Evolutionary conservation across 1,140 invertebrate genomes (phyloP), one percentile per base, ranked within the genome.

Genomic region (Drosophila subobscura): DNA sequence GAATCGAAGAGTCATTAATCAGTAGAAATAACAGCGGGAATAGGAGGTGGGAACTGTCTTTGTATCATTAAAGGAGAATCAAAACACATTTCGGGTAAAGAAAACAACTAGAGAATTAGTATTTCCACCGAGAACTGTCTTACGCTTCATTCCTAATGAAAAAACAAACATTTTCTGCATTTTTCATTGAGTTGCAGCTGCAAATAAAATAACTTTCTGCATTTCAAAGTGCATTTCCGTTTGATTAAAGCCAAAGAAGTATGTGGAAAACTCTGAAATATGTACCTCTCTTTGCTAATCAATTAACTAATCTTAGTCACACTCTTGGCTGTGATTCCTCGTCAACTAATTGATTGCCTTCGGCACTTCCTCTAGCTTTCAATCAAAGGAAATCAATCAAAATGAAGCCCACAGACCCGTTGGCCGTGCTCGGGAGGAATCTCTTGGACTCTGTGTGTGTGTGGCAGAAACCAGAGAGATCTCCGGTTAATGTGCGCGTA

Each of bases 331-430:
- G 46, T 40, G 42, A 44, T 44, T 47, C 27, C 7, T 22, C 8
- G 20, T n/a, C 27, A 45, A n/a, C 50, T 72, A 47, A 37, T 27
- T 79, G 73, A 79, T 73, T 64, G 63, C 20, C 23, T 56, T 3
- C 4, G 54, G 51, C 73, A 77, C 56, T 77, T 77, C 74, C 64
- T 57, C 29, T 6, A 33, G 33, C 33, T 12, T 4, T 12, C 57
- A 68, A 49, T 42, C 46, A 57, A 37, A 58, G 77, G 51, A 85
- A 80, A 85, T 85, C 77, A 85, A 85, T 85, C 54, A 80, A 59
- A 57, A 37, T 3, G 10, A 37, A 37, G 33, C 10, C 33, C 12
- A 12, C 33, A 4, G 10, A 4, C 7, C 27, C 27, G 6, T 7
- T 29, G 5, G 5, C 5, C n/a, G 44, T 42, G 37, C 23, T 29